Percentiles rank a stretch among this genome's conserved stretches.
phyloP scores from a whole-genome alignment of 2,888 invertebrate species.

The Caenorhabditis sinica region DNA sequence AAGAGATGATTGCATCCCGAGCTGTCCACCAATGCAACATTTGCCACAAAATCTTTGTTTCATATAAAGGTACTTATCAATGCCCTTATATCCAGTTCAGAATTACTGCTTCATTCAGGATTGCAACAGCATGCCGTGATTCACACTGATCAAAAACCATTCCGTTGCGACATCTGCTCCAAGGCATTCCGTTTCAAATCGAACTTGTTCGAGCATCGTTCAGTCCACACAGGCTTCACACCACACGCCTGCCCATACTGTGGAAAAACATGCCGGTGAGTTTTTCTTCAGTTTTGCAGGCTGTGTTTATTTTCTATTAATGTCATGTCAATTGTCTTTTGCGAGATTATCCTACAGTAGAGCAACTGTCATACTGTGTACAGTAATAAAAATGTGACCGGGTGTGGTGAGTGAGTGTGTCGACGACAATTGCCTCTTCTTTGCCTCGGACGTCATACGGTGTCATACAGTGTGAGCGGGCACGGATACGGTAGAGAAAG shows the following conservation, averaged over 20 bases:
- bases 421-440: not conserved
- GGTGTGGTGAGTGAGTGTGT: conserved; percentile 10
- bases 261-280: conserved; percentile 83
- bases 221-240: conserved; percentile 82
- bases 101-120: conserved; percentile 72
- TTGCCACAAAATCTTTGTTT: conserved; percentile 83
- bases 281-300: not conserved
- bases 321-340: not conserved
- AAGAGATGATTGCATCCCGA: conserved; percentile 69
- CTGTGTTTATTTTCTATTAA: not conserved
- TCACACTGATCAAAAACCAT: conserved; percentile 84
- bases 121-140: conserved; percentile 84
- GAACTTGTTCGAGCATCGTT: conserved; percentile 83
- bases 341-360: not conserved
- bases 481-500: conserved; percentile 50
- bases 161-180: conserved; percentile 83
- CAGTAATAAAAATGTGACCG: conserved; percentile 52
- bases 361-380: conserved; percentile 9
- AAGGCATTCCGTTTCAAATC: conserved; percentile 83
- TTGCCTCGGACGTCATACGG: conserved; percentile 31
- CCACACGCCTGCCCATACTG: conserved; percentile 83
- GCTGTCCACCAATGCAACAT: conserved; percentile 83
- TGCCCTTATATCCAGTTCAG: not conserved
- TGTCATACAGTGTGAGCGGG: conserved; percentile 30
- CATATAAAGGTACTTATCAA: conserved; percentile 80